Base-by-base conservation (phyloP, 2,888 invertebrate genomes). In the Lepidonotus clava region DNA sequence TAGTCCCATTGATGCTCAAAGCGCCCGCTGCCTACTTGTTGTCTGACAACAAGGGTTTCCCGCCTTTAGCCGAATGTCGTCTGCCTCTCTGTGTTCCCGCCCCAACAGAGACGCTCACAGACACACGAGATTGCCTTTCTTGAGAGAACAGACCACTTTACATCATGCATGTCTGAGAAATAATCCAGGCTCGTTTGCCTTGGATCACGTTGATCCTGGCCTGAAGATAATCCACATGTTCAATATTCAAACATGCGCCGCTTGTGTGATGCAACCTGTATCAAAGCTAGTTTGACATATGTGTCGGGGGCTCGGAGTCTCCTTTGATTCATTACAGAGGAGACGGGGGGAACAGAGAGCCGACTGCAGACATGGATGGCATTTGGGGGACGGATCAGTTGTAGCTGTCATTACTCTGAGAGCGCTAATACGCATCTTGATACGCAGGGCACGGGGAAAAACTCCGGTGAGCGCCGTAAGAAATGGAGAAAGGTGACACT, bases 241-340 rank as follows among this genome's bases (percentile, higher is more conserved):
- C 61, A 14, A 61, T 61, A n/a, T 24, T n/a, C 28, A n/a, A 61
- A n/a, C 61, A n/a, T 1, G 21, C n/a, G 24, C 11, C 24, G 24
- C 28, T n/a, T 32, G 28, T 61, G 61, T 61, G 61, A 61, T 61
- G 61, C 28, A 24, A 61, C 11, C 28, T 28, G 24, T 61, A 61
- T 61, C 61, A 61, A 28, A 61, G 28, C 28, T 32, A 28, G 28
- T n/a, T 61, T n/a, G 2, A n/a, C 4, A 28, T 11, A 61, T 32
- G 28, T 61, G 61, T 61, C 2, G 61, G 24, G 28, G 28, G 28
- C 61, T 14, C n/a, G 28, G 61, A 32, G 61, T 61, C 61, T 61
- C 61, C 61, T 61, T 61, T 61, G 61, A 61, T 61, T 61, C 61
- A 61, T 61, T 61, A 61, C 61, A n/a, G n/a, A n/a, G n/a, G n/a